Evolutionary conservation across 2,888 invertebrate species (phyloP), one percentile per base, ranked within the genome.

Genomic region (Saturnia japonica): DNA sequence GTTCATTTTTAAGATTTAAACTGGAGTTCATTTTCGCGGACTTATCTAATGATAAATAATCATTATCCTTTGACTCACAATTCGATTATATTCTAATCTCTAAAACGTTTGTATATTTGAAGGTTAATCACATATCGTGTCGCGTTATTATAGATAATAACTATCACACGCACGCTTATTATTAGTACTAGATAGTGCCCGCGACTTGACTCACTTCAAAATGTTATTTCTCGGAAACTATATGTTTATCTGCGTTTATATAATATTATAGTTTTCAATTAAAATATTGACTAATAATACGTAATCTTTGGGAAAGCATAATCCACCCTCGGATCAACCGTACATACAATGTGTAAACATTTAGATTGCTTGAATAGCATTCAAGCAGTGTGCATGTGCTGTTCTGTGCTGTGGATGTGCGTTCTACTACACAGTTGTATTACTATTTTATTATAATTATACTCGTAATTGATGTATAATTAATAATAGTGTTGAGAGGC

Each of bases 91-190:
- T 51, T 51, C 4, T 19, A 51, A 51, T 60, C 57, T 28, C 14
- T 25, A 60, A 1, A 60, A 14, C 57, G 57, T 60, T 34, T 34
- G 6, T 2, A 6, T 54, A 22, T 22, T 54, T n/a, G 57, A 28
- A 60, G 25, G 57, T 60, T 60, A 54, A 60, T 60, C 28, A 60
- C 57, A 57, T 25, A 57, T 57, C 57, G 57, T 57, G 25, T 57
- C 57, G 8, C 3, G 25, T 28, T 60, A n/a, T n/a, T n/a, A 1
- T 14, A 28, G 22, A 54, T 54, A 22, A 54, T 22, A 0, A 54
- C 22, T 22, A 54, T 54, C 22, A 54, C 1, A 54, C 22, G n/a
- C 11, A 54, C 19, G 54, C 11, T 1, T 22, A 22, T 22, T 54
- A 22, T 22, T 54, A 22, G n/a, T 11, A 54, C 11, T 8, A 11